These are phyloP conservation scores for Tetragnatha montana DNA, from an alignment of 2,888 invertebrate genomes.

Conservation along the genomic window DNA sequence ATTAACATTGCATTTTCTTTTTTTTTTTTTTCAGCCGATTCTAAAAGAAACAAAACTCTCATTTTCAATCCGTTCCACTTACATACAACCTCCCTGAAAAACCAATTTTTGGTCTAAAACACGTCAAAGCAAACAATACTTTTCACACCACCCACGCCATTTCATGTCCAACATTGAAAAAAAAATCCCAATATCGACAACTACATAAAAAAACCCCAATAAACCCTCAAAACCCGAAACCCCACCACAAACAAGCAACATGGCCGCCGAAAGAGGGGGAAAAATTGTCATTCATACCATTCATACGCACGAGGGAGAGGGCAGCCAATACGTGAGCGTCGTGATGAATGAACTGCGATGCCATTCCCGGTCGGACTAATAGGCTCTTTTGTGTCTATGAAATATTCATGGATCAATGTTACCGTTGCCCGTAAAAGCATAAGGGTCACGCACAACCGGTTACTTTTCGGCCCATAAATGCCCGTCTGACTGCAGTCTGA, in stretches of 20 bases:
- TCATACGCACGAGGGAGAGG: conserved; percentile 23
- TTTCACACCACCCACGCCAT: not conserved
- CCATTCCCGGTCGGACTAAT: conserved; percentile 65
- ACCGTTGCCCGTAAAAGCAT: conserved; percentile 27
- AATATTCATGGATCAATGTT: conserved; percentile 65
- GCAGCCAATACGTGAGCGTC: conserved; percentile 35
- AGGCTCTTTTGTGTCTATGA: conserved; percentile 67
- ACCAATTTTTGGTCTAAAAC: too few relatives aligned
- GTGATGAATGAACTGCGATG: conserved; percentile 65
- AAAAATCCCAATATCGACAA: not conserved
- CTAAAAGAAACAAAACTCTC: too few relatives aligned
- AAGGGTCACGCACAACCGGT: conserved; percentile 58
- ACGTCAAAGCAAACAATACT: too few relatives aligned
- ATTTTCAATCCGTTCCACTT: too few relatives aligned
- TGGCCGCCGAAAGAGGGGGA: not conserved
- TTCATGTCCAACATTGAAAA: not conserved
- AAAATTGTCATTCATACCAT: conserved; percentile 30
- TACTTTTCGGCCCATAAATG: conserved; percentile 33
- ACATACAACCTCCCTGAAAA: too few relatives aligned
- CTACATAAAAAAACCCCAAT: not conserved
- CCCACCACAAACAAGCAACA: not conserved
- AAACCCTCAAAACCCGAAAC: not conserved
- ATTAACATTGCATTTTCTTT: too few relatives aligned
- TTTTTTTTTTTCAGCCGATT: too few relatives aligned
- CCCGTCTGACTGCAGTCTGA: conserved; percentile 19